Conservation (phyloP, 2,888 invertebrate genomes). For the Brassicogethes aeneus region DNA sequence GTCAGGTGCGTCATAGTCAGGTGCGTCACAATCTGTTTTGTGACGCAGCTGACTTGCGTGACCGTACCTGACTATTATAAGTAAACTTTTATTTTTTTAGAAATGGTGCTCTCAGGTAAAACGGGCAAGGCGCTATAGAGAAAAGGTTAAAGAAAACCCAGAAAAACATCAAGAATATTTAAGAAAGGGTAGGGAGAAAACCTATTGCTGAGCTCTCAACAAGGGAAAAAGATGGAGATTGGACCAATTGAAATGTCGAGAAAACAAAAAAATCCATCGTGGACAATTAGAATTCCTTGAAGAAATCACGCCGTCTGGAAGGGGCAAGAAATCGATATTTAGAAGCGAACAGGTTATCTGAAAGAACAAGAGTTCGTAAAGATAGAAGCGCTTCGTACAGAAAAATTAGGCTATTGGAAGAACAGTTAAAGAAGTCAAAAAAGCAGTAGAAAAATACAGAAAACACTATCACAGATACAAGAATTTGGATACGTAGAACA, state of each 20-base stretch:
- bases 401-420: too few relatives aligned
- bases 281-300: background rate
- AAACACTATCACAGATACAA: background rate
- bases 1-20: slow-evolving; percentile 1
- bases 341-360: background rate
- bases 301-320: background rate
- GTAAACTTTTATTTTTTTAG: background rate
- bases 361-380: background rate
- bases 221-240: too few relatives aligned
- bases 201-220: background rate
- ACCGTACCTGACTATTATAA: background rate
- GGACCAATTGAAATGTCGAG: too few relatives aligned
- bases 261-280: too few relatives aligned
- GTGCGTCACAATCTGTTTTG: background rate
- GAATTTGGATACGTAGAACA: too few relatives aligned
- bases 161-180: slow-evolving; percentile 2
- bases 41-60: slow-evolving; percentile 1
- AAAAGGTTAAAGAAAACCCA: slow-evolving; percentile 2
- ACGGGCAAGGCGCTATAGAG: slow-evolving; percentile 3
- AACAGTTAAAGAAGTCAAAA: background rate
- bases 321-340: background rate
- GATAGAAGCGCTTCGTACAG: too few relatives aligned
- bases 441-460: background rate
- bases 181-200: background rate
- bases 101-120: background rate